Evolutionary conservation across 2,797 vertebrate species (phyloP).

Genomic region (Acropternis orthonyx): DNA sequence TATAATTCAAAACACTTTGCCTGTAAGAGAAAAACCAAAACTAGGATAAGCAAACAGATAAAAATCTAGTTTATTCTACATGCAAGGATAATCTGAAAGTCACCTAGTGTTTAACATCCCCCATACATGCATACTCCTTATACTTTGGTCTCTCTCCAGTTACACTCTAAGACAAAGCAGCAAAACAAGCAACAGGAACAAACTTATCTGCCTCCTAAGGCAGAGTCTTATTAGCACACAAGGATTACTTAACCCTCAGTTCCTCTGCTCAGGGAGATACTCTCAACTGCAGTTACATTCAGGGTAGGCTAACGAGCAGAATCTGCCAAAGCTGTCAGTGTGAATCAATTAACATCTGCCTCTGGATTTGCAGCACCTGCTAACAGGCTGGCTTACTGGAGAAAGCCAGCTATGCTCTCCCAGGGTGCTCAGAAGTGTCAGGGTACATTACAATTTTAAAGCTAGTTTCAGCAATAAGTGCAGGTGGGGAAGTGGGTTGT

Average conservation of each 20-base stretch:
- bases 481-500: not conserved
- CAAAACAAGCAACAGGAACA: not conserved
- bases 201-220: not conserved
- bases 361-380: slow-evolving; percentile 46
- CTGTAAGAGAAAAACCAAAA: not conserved
- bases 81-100: not conserved
- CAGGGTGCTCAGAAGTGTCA: not conserved
- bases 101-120: not conserved
- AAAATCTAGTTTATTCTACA: not conserved
- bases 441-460: slow-evolving; percentile 9
- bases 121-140: not conserved
- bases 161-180: not conserved
- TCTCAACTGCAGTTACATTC: not conserved
- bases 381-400: not conserved
- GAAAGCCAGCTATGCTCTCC: not conserved
- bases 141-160: not conserved
- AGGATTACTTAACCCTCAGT: not conserved
- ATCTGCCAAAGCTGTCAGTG: not conserved
- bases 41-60: not conserved
- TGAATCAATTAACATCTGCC: slow-evolving; percentile 53
- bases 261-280: not conserved
- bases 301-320: slow-evolving; percentile 1
- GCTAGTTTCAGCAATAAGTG: not conserved
- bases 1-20: not conserved
- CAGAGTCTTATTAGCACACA: not conserved